phyloP scores from a whole-genome alignment of 1,140 invertebrate species.

The Drosophila varians region DNA sequence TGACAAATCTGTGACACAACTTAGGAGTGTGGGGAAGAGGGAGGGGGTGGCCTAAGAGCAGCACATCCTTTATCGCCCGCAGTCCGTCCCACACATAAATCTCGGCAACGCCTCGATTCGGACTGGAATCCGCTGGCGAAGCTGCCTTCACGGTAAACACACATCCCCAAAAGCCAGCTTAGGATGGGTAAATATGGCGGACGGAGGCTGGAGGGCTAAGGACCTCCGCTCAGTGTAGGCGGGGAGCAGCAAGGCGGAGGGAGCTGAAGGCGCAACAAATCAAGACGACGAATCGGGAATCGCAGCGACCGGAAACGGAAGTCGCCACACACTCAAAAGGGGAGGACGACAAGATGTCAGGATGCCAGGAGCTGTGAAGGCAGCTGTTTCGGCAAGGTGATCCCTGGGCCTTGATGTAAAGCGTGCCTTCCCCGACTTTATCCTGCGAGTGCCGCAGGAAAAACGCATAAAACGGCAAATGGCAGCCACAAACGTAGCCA shows the following conservation, averaged over 20 bases:
- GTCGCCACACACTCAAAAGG: constrained; percentile 35
- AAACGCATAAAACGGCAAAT: constrained; percentile 76
- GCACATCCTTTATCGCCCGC: constrained; percentile 54
- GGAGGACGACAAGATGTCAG: too few relatives aligned
- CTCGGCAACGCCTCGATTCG: constrained; percentile 69
- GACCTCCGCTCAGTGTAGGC: not conserved
- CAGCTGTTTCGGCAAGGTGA: constrained; percentile 40
- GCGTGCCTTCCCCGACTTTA: constrained; percentile 1
- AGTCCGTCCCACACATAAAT: constrained; percentile 48
- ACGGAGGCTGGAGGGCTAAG: not conserved
- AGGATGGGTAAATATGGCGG: not conserved
- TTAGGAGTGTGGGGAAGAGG: not conserved
- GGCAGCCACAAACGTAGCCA: constrained; percentile 65
- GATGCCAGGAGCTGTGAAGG: constrained; percentile 50
- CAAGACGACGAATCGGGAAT: constrained; percentile 37
- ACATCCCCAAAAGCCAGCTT: not conserved
- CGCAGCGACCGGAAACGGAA: constrained; percentile 56
- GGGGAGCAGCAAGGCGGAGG: too few relatives aligned
- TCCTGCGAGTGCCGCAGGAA: constrained; percentile 27
- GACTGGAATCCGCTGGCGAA: constrained; percentile 36
- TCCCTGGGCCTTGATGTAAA: constrained; percentile 1
- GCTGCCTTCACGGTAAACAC: constrained; percentile 14
- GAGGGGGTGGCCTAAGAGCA: not conserved
- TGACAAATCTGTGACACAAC: constrained; percentile 63
- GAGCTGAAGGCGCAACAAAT: constrained; percentile 68